A percentile compares a stretch with the other conserved stretches of the same genome.
Evolutionary conservation across 1,140 invertebrate genomes (phyloP).

Genomic region (Carcinoscorpius rotundicauda): DNA sequence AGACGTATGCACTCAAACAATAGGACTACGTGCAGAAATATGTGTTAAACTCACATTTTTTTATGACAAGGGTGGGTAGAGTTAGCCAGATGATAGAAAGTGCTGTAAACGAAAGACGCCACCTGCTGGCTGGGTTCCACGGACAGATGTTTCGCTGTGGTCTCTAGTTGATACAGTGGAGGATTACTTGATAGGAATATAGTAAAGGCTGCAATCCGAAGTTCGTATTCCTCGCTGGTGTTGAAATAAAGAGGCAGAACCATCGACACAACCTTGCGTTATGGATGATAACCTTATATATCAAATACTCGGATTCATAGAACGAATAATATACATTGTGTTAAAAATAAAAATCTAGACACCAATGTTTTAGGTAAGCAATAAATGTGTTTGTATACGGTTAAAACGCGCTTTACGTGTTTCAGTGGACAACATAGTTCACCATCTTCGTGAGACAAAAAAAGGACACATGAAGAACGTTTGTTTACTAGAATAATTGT

Average conservation of each 20-base stretch:
- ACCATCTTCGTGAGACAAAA: too few relatives aligned
- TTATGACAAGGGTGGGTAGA: conserved; percentile 15
- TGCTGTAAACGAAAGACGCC: conserved; percentile 13
- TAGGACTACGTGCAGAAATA: too few relatives aligned
- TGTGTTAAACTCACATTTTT: conserved; percentile 11
- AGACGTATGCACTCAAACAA: too few relatives aligned
- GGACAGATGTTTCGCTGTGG: conserved; percentile 10
- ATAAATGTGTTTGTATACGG: too few relatives aligned
- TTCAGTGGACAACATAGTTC: too few relatives aligned
- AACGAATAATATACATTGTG: too few relatives aligned
- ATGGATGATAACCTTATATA: not conserved
- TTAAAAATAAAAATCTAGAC: too few relatives aligned
- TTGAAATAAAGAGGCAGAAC: conserved; percentile 16
- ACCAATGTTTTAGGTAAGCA: too few relatives aligned
- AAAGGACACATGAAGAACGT: too few relatives aligned
- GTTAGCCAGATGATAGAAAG: conserved; percentile 7
- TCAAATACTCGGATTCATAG: too few relatives aligned
- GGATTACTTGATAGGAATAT: conserved; percentile 8
- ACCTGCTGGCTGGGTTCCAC: conserved; percentile 14
- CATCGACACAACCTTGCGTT: conserved; percentile 9
- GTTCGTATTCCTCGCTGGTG: conserved; percentile 13
- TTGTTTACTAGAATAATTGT: too few relatives aligned
- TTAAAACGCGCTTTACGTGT: too few relatives aligned
- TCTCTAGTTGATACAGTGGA: conserved; percentile 12
- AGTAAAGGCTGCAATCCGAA: conserved; percentile 15